Evolutionary conservation across 2,797 vertebrate species (phyloP), one percentile per base, ranked within the genome.

Genomic region (Myripristis murdjan): DNA sequence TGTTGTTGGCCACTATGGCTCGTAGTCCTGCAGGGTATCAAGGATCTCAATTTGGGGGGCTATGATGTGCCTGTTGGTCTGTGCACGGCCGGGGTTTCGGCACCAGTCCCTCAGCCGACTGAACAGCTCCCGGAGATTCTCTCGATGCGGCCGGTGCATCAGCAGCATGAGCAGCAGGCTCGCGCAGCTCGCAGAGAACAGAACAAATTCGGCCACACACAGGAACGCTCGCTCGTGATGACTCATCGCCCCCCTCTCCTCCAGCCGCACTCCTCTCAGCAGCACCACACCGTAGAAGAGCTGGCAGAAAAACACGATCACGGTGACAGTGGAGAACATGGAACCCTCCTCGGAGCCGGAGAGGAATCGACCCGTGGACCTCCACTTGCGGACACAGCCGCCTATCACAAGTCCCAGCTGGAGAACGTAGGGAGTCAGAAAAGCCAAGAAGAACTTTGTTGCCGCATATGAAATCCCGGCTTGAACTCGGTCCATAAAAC

Each of bases 141-240:
- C 87, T 47, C 87, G 88, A 74, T 92, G 94, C 0, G 93, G 92
- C 23, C 82, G 48, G 35, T 96, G 92, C n/a, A 95, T 62, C 43
- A 83, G 2, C 15, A 95, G 87, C 51, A 93, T 79, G 0, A 92
- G 44, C 2, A 92, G 51, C 64, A 95, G 81, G 44, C 85, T 91
- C n/a, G 53, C 2, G 0, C 93, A 94, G 87, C 94, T 95, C 43
- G 95, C 94, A 0, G 83, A 88, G 77, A 94, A 97, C 71, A 96
- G 1, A 10, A 92, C 88, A 6, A 95, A 87, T 80, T 97, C 95
- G 0, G 94, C 93, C 35, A 94, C 90, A 28, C 89, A 95, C 89
- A 93, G 82, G 65, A 93, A 70, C 0, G 94, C 87, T 18, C 81
- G 51, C 0, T 94, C 71, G 0, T 0, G 61, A n/a, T 0, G 43